phyloP scores from a whole-genome alignment of 2,888 invertebrate genomes.

The Metalampra italica region DNA sequence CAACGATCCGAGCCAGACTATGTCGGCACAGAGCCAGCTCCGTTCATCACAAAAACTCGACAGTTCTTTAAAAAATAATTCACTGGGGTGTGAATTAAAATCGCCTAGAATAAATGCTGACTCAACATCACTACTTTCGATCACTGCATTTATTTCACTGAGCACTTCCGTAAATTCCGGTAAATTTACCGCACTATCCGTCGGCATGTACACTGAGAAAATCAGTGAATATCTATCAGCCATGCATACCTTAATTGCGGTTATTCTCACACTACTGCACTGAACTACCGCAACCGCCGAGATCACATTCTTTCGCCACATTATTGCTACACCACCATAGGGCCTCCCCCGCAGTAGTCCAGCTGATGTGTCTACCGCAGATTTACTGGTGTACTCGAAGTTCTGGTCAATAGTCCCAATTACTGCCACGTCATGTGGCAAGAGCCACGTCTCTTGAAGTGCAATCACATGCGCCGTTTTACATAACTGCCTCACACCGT shows the following conservation, averaged over 20 bases:
- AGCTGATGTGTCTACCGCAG: neutral
- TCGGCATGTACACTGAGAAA: neutral
- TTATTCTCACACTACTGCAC: neutral
- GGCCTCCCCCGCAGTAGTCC: neutral
- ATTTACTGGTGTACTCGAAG: neutral
- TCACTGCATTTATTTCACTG: conserved; percentile 14
- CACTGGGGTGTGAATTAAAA: conserved; percentile 22
- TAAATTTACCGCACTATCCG: conserved; percentile 4
- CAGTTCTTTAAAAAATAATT: conserved; percentile 17
- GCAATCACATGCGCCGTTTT: neutral
- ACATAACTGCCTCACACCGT: neutral
- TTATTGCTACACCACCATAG: conserved; percentile 12
- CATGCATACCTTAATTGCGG: neutral
- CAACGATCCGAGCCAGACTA: conserved; percentile 5
- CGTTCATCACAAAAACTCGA: conserved; percentile 18
- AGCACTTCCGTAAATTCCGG: conserved; percentile 15
- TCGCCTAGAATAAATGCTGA: conserved; percentile 14
- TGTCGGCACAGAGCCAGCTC: conserved; percentile 17
- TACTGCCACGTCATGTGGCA: neutral
- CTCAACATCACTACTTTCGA: conserved; percentile 1
- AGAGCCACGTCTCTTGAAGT: neutral
- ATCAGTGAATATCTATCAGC: neutral
- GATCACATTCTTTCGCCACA: neutral
- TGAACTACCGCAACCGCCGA: neutral
- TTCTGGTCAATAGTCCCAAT: neutral